Evolutionary conservation across 1,140 invertebrate species (phyloP).

Genomic region (Magallana ariakensis): DNA sequence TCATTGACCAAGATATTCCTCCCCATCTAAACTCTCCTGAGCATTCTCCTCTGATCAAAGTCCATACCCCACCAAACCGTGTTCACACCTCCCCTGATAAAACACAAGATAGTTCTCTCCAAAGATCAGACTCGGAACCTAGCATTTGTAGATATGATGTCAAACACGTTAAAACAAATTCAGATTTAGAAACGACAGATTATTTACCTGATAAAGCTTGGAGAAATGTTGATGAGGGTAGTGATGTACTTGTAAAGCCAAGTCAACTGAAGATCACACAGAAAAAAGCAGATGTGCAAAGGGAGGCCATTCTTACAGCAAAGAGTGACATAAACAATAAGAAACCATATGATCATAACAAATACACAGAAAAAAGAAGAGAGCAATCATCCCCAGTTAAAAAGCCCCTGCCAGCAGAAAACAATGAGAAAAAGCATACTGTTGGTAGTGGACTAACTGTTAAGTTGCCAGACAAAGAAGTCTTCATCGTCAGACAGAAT

Average conservation of each 20-base stretch:
- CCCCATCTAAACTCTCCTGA: background rate
- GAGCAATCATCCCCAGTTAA: background rate
- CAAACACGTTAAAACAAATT: constrained; percentile 10
- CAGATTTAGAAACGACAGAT: background rate
- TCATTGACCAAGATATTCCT: constrained; percentile 13
- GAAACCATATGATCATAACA: constrained; percentile 22
- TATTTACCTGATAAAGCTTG: background rate
- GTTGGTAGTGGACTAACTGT: constrained; percentile 27
- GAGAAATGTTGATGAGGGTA: background rate
- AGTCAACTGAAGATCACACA: background rate
- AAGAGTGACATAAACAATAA: constrained; percentile 13
- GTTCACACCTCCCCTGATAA: background rate
- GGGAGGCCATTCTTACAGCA: background rate
- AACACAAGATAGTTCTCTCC: background rate
- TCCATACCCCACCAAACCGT: background rate
- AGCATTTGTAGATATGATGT: background rate
- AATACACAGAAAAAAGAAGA: constrained; percentile 7
- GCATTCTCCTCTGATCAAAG: background rate
- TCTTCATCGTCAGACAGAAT: constrained; percentile 30
- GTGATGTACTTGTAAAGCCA: background rate
- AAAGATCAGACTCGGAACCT: background rate
- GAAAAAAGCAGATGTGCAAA: background rate
- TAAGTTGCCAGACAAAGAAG: constrained; percentile 43
- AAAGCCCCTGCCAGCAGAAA: background rate
- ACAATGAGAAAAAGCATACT: background rate